Base-by-base conservation (phyloP, 2,113 vertebrate species). In the Chaetorhynchus papuensis region DNA sequence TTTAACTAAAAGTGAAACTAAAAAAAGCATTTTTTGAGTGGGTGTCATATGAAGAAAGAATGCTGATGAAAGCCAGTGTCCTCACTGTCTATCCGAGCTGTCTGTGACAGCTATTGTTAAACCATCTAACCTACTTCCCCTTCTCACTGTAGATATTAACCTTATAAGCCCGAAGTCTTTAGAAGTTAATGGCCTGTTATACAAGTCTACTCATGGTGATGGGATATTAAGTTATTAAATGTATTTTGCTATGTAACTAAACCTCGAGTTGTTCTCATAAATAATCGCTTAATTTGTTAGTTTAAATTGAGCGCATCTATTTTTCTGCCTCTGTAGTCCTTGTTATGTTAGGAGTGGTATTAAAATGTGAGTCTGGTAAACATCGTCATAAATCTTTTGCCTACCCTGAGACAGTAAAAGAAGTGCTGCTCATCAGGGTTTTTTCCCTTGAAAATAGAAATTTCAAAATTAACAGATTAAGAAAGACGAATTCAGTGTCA, bases 181-280 rank as follows among this genome's bases (percentile, higher is more conserved):
- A 84, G 79, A 96, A 98, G 90, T 97, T 98, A 98, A 98, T 97
- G 96, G 31, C 79, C 96, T 98, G 95, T 97, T 98, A 86, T 94
- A 97, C 93, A 97, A 94, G 64, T 90, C 72, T 97, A 15, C 96
- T 98, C 86, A 64, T 91, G 84, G 88, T 74, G 90, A 95, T 94
- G 90, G 91, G 91, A 95, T 97, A 97, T 98, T 97, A 96, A 94
- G 95, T 97, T 98, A 97, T 97, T 96, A 96, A 96, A 96, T 93
- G 69, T 83, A 74, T 83, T 98, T 98, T 95, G 74, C 94, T 93
- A 59, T 93, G 41, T 93, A 97, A 97, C 94, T 96, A 93, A 88
- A 93, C 94, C 66, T 92, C 39, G 44, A 63, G 65, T 95, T 81
- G 63, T 93, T 82, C 90, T 95, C 50, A 9, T 97, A 96, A 97